Conservation (phyloP, 2,797 vertebrate genomes). For the Coccyzus lansbergi region DNA sequence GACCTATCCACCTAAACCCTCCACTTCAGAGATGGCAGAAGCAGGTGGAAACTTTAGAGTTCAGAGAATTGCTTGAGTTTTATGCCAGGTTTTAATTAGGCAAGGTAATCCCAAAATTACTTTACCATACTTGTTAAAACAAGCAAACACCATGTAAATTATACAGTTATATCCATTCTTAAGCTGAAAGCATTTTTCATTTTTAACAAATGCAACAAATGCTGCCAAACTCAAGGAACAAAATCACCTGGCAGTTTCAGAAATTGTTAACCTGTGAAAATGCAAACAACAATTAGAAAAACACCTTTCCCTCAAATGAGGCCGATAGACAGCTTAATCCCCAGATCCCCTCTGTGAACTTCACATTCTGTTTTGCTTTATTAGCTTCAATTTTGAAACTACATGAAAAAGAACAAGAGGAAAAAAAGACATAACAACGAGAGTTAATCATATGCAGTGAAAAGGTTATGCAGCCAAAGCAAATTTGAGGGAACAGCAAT, state of each 20-base stretch:
- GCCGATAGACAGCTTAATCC: not conserved
- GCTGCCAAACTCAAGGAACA: not conserved
- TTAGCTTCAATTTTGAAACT: not conserved
- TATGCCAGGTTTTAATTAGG: not conserved
- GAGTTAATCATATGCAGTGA: not conserved
- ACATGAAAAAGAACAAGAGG: not conserved
- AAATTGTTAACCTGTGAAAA: not conserved
- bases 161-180: not conserved
- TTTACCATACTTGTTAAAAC: not conserved
- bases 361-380: not conserved
- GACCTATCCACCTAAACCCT: not conserved
- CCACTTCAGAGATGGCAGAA: not conserved
- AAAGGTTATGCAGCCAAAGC: not conserved
- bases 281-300: not conserved
- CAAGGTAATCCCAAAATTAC: not conserved
- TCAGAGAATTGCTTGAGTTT: not conserved
- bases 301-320: not conserved
- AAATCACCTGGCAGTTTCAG: not conserved
- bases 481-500: not conserved
- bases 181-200: constrained; percentile 5
- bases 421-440: not conserved
- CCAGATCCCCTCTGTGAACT: not conserved
- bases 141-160: not conserved
- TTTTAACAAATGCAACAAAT: not conserved
- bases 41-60: not conserved